These are phyloP conservation scores for Phylloscopus whistleri DNA, from an alignment of 2,113 vertebrate species.

Conservation along the genomic window DNA sequence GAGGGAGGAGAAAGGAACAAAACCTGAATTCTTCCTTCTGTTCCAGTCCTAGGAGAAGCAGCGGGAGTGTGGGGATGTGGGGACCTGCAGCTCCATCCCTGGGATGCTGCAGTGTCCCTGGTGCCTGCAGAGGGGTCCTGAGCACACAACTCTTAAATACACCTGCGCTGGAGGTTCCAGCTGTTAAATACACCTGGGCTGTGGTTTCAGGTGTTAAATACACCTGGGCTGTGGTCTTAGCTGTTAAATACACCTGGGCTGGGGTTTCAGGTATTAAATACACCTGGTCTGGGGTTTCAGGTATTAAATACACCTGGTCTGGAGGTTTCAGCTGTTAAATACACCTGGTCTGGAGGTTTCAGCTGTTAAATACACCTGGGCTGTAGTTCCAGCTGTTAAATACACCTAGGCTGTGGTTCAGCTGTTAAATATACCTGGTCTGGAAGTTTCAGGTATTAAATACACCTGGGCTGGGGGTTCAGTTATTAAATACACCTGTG, in stretches of 20 bases:
- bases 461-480: accelerated
- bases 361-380: accelerated
- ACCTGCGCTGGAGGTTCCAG: background rate
- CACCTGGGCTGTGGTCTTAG: background rate
- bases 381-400: accelerated
- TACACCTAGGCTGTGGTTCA: accelerated
- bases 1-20: background rate
- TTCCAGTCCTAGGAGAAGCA: background rate
- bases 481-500: background rate
- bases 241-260: background rate
- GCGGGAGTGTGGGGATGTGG: background rate
- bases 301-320: background rate
- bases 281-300: accelerated
- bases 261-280: background rate
- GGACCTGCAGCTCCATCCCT: accelerated
- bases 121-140: background rate
- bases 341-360: accelerated
- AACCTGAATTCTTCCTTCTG: background rate
- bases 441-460: background rate
- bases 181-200: background rate
- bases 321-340: background rate
- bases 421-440: too few relatives aligned
- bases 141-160: too few relatives aligned
- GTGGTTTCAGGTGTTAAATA: background rate
- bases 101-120: background rate